phyloP scores from a whole-genome alignment of 2,113 vertebrate species.

The Nannobrachium achirus region DNA sequence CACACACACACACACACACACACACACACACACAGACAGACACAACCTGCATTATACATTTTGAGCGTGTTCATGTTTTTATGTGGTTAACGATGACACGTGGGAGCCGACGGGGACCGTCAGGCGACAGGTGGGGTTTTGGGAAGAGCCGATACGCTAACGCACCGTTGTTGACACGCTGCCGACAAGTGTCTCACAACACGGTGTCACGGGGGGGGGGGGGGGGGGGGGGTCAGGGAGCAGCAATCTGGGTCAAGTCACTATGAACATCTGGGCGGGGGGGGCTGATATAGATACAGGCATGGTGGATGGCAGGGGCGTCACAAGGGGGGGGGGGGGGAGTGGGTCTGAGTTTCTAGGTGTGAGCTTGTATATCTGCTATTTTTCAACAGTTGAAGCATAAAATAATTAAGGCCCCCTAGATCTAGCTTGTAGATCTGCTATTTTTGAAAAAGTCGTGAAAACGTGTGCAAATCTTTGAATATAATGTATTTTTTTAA shows the following conservation, averaged over 20 bases:
- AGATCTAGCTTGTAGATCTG: too few relatives aligned
- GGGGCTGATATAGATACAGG: slow-evolving; percentile 52
- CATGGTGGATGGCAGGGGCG: slow-evolving; percentile 16
- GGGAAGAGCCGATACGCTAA: too few relatives aligned
- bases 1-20: neutral
- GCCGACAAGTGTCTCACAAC: slow-evolving; percentile 65
- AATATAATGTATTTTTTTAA: too few relatives aligned
- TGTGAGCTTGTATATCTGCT: too few relatives aligned
- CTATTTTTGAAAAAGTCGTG: too few relatives aligned
- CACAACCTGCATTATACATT: slow-evolving; percentile 58
- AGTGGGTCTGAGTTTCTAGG: too few relatives aligned
- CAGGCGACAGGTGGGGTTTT: slow-evolving; percentile 64
- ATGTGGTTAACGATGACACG: slow-evolving; percentile 70
- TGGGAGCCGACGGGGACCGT: slow-evolving; percentile 34
- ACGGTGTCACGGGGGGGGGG: slow-evolving; percentile 55
- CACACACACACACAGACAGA: slow-evolving; percentile 24
- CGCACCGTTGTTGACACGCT: slow-evolving; percentile 73
- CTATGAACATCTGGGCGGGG: slow-evolving; percentile 65
- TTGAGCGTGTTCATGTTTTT: slow-evolving; percentile 66
- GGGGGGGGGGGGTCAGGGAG: slow-evolving; percentile 62
- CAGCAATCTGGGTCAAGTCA: slow-evolving; percentile 76
- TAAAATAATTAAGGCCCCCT: too few relatives aligned
- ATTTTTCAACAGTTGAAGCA: too few relatives aligned
- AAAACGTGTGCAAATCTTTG: too few relatives aligned
- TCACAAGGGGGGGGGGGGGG: slow-evolving; percentile 13